These are phyloP conservation scores for Spea multiplicata DNA, from an alignment of 2,113 vertebrate species.

Conservation along the genomic window DNA sequence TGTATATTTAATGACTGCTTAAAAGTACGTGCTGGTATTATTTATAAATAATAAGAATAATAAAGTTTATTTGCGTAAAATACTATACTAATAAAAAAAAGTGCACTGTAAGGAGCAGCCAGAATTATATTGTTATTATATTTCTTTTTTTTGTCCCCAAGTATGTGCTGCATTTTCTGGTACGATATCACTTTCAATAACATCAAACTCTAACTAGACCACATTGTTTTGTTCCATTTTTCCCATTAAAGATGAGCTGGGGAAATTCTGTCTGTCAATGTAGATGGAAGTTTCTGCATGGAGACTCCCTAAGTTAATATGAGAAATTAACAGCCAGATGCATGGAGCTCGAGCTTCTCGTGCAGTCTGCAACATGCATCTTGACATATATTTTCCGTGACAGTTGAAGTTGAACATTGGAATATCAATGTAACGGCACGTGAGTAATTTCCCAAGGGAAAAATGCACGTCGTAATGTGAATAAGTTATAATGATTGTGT, in stretches of 20 bases:
- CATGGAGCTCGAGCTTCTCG: constrained; percentile 24
- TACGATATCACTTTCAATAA: constrained; percentile 43
- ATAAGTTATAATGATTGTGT: too few relatives aligned
- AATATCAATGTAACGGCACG: too few relatives aligned
- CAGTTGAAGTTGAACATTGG: not conserved
- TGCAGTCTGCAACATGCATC: constrained; percentile 16
- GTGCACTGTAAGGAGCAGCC: too few relatives aligned
- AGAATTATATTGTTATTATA: too few relatives aligned
- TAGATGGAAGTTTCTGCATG: constrained; percentile 41
- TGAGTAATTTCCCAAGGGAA: too few relatives aligned
- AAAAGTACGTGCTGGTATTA: too few relatives aligned
- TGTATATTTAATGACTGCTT: too few relatives aligned
- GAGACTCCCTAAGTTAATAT: constrained; percentile 46
- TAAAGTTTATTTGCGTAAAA: too few relatives aligned
- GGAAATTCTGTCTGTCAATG: constrained; percentile 44
- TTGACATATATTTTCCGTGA: constrained; percentile 32
- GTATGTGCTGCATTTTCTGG: constrained; percentile 10
- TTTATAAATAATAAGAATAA: too few relatives aligned
- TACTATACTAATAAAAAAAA: too few relatives aligned
- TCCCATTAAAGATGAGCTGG: constrained; percentile 38
- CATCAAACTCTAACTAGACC: constrained; percentile 40
- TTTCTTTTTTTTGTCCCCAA: not conserved
- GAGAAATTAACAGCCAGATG: constrained; percentile 45
- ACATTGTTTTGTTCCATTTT: constrained; percentile 40
- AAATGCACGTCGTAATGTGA: too few relatives aligned